phyloP scores from a whole-genome alignment of 2,113 vertebrate species.

The Agapornis roseicollis region DNA sequence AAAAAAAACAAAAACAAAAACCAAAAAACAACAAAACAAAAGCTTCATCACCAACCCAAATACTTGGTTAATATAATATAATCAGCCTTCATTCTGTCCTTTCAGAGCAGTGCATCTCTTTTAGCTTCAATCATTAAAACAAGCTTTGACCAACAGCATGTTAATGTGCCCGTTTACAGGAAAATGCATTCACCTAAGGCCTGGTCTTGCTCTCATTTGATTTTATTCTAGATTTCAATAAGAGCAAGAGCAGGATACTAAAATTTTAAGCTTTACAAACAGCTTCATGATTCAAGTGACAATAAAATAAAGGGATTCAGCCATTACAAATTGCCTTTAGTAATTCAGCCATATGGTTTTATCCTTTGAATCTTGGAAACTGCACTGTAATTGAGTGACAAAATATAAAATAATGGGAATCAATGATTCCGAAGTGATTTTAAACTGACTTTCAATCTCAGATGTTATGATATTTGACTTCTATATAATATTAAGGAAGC shows the following conservation, averaged over 20 bases:
- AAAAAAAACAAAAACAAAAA: not conserved
- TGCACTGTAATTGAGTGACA: constrained; percentile 62
- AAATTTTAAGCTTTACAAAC: constrained; percentile 73
- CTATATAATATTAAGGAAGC: not conserved
- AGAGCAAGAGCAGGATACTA: constrained; percentile 69
- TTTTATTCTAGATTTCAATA: constrained; percentile 43
- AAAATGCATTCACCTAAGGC: constrained; percentile 73
- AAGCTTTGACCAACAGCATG: constrained; percentile 71
- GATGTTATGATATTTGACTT: constrained; percentile 12
- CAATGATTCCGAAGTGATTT: constrained; percentile 54
- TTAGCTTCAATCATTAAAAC: constrained; percentile 66
- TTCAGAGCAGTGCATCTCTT: constrained; percentile 49
- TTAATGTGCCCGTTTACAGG: constrained; percentile 76
- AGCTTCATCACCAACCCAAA: not conserved
- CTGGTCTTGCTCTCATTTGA: constrained; percentile 71
- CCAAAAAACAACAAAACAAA: no score
- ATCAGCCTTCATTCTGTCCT: constrained; percentile 6
- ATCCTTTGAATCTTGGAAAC: constrained; percentile 43
- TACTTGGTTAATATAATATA: not conserved
- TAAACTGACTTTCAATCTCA: constrained; percentile 25
- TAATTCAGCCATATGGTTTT: constrained; percentile 60
- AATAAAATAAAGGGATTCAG: constrained; percentile 77
- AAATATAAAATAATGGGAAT: constrained; percentile 35
- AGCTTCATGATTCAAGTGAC: constrained; percentile 72
- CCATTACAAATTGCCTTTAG: constrained; percentile 79